Base-by-base conservation (phyloP, 2,888 invertebrate species). In the Diadromus collaris region DNA sequence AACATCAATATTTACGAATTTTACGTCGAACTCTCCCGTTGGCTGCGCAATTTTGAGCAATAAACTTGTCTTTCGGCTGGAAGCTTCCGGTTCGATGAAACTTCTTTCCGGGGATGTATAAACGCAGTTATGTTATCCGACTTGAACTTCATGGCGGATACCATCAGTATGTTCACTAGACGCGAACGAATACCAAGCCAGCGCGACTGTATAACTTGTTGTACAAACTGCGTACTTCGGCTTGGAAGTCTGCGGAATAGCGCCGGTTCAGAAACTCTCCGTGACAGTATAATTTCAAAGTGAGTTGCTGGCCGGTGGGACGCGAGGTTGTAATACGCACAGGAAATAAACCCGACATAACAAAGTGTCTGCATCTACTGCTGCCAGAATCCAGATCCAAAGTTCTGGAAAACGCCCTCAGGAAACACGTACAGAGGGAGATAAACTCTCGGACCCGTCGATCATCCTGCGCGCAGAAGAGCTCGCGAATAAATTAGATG, bases 191-290 rank as follows among this genome's bases (percentile, higher is more conserved):
- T 60, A 60, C 60, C 19, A 9, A 21, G 9, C 10, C 32, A 38
- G 34, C 34, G 13, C 6, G 10, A 7, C 32, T 10, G 3, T 54
- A 27, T 34, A 34, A 60, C 60, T 34, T 19, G 32, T 27, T 19
- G 19, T n/a, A 19, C 16, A 34, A 19, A 34, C 7, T 29, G 32
- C 56, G 29, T 27, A 29, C 61, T 38, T 61, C 61, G 64, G 60
- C 41, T 64, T 10, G 21, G 69, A 58, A 58, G 68, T 73, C 61
- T 56, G 54, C 29, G 60, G 60, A 81, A 79, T 79, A 77, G 74
- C 77, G 74, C 65, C 34, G 73, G 74, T 74, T 68, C 46, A 27
- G 64, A 80, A 79, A 78, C 71, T 74, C 76, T n/a, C 60, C 38
- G 32, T 60, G 34, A 38, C 61, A 13, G 63, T 63, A 51, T 76